Evolutionary conservation across 2,797 vertebrate genomes (phyloP).

Genomic region (Rhinophrynus dorsalis): DNA sequence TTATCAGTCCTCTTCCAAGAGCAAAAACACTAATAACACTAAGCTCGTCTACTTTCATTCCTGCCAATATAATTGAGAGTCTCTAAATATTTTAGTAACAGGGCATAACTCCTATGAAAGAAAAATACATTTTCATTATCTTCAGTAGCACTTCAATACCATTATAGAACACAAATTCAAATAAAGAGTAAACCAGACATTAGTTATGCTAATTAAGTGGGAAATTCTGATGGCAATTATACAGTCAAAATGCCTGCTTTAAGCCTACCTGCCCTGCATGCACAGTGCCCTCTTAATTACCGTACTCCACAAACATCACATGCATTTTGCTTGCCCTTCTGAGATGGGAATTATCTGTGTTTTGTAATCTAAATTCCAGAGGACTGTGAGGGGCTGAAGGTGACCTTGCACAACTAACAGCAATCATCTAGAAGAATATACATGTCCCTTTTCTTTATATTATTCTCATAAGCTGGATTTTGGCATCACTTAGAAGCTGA

Average conservation of each 20-base stretch:
- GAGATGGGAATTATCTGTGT: slow-evolving; percentile 28
- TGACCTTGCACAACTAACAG: slow-evolving; percentile 76
- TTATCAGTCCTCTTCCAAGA: too few relatives aligned
- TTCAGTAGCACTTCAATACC: not conserved
- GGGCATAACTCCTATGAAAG: too few relatives aligned
- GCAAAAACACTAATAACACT: too few relatives aligned
- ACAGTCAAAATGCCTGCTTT: not conserved
- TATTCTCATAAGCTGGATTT: slow-evolving; percentile 65
- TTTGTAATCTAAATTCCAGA: slow-evolving; percentile 49
- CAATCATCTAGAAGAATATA: slow-evolving; percentile 66
- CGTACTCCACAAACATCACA: slow-evolving; percentile 7
- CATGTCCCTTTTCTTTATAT: slow-evolving; percentile 59
- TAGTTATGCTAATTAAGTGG: not conserved
- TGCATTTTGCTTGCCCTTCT: not conserved
- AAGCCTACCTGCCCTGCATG: slow-evolving; percentile 5
- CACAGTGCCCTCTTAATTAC: not conserved
- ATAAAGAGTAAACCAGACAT: not conserved
- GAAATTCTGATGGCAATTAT: slow-evolving; percentile 20
- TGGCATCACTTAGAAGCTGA: slow-evolving; percentile 68
- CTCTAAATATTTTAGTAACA: too few relatives aligned
- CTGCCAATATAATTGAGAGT: too few relatives aligned
- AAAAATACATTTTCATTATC: not conserved
- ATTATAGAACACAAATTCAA: not conserved
- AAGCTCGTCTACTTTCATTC: too few relatives aligned
- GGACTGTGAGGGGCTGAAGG: slow-evolving; percentile 66